phyloP scores from a whole-genome alignment of 2,113 vertebrate species.

The Nanorana parkeri region DNA sequence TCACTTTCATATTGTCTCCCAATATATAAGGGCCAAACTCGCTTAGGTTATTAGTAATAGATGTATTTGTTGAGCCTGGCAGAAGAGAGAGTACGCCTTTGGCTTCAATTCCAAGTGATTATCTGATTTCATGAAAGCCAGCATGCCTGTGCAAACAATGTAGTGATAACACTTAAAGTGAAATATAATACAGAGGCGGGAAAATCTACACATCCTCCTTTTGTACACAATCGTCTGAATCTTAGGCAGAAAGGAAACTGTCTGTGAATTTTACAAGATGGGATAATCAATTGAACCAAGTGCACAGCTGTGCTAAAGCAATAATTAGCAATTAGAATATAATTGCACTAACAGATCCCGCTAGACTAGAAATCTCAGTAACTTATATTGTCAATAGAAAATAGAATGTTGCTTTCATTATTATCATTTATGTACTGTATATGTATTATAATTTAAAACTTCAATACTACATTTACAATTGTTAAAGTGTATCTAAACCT shows the following conservation, averaged over 20 bases:
- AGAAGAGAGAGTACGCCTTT: slow-evolving; percentile 51
- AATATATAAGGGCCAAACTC: slow-evolving; percentile 32
- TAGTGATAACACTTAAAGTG: slow-evolving; percentile 55
- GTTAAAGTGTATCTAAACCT: too few relatives aligned
- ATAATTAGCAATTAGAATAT: slow-evolving; percentile 10
- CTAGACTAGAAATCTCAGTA: not conserved
- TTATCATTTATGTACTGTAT: not conserved
- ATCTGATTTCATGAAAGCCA: slow-evolving; percentile 56
- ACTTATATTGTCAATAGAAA: not conserved
- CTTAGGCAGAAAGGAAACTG: not conserved
- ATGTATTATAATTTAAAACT: too few relatives aligned
- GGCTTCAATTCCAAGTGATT: slow-evolving; percentile 50
- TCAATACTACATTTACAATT: too few relatives aligned
- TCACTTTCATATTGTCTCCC: slow-evolving; percentile 46
- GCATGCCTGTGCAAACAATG: slow-evolving; percentile 59
- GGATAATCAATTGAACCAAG: slow-evolving; percentile 5
- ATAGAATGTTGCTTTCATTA: not conserved
- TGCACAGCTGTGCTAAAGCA: not conserved
- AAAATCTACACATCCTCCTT: slow-evolving; percentile 26
- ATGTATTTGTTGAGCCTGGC: slow-evolving; percentile 47
- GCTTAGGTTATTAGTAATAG: slow-evolving; percentile 52
- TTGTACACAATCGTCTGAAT: slow-evolving; percentile 5
- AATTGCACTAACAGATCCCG: not conserved
- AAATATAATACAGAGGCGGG: slow-evolving; percentile 29
- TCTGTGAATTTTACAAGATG: slow-evolving; percentile 1